phyloP scores from a whole-genome alignment of 2,888 invertebrate species.

The Falcaria lacertinaria region DNA sequence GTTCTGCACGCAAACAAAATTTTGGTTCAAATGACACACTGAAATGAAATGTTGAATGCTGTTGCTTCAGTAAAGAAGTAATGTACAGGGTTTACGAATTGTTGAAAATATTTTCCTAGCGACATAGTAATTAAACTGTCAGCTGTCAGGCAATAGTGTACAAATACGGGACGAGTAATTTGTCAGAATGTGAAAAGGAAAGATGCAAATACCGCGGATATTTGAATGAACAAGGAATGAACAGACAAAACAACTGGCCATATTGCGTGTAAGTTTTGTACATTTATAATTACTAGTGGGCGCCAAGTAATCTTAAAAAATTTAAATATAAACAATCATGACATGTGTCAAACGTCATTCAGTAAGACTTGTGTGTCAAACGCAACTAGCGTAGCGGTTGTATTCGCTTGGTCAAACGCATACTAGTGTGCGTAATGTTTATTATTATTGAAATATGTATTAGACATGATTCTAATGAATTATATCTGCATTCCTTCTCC shows the following conservation, averaged over 20 bases:
- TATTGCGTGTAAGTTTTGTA: neutral
- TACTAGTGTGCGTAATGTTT: too few species aligned
- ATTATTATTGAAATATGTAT: too few species aligned
- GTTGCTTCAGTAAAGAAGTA: neutral
- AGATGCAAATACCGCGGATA: neutral
- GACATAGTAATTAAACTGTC: neutral
- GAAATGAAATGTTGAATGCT: slow-evolving; percentile 12
- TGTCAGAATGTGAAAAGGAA: neutral
- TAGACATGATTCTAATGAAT: too few species aligned
- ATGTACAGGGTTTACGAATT: neutral
- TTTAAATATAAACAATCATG: too few species aligned
- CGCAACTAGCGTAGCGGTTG: too few species aligned
- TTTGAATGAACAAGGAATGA: neutral
- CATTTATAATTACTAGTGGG: too few species aligned
- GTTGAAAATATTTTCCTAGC: neutral
- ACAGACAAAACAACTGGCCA: neutral
- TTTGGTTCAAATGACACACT: neutral
- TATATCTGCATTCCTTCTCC: too few species aligned
- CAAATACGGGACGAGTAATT: neutral
- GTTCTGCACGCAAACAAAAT: neutral
- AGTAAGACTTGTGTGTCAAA: too few species aligned
- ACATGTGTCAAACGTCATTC: too few species aligned
- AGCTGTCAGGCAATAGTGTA: neutral
- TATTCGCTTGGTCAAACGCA: too few species aligned
- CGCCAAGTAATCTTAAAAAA: too few species aligned